A percentile compares a stretch with the other conserved stretches of the same genome.
Evolutionary conservation across 1,140 invertebrate species (phyloP).

Genomic region (Drosophila erecta): DNA sequence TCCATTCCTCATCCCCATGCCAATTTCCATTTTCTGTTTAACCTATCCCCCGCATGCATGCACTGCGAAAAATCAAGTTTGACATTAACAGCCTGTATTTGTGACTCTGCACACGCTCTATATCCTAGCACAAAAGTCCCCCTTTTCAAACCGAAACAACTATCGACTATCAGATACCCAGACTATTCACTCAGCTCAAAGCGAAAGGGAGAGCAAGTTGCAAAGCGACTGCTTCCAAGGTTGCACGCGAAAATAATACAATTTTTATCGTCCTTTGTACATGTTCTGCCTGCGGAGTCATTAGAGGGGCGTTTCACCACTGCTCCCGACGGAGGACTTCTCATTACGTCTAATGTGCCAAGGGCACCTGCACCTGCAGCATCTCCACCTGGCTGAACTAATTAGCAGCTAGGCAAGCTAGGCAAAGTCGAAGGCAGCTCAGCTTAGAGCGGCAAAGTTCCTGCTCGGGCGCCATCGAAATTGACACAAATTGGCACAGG

Average conservation of each 20-base stretch:
- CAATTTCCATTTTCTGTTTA: neutral
- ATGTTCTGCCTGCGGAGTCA: neutral
- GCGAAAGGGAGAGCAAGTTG: no score
- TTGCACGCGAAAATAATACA: no score
- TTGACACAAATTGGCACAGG: conserved; percentile 73
- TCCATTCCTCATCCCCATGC: neutral
- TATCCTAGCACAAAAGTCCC: no score
- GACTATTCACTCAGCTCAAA: no score
- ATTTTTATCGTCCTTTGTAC: no score
- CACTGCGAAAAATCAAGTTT: neutral
- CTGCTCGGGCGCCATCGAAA: conserved; percentile 30
- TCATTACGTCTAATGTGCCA: conserved; percentile 41
- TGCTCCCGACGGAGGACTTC: neutral
- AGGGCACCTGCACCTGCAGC: conserved; percentile 10
- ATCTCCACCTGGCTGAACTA: conserved; percentile 13
- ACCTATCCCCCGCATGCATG: neutral
- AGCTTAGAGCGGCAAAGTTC: neutral
- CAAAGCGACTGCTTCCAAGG: no score
- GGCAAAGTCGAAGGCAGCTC: conserved; percentile 5
- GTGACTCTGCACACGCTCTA: no score
- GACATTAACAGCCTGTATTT: no score
- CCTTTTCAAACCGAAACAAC: no score
- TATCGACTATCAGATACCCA: no score
- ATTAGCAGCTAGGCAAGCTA: conserved; percentile 34
- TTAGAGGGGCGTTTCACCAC: neutral